Base-by-base conservation (phyloP, 2,888 invertebrate genomes). In the Dolichomitus sp. region DNA sequence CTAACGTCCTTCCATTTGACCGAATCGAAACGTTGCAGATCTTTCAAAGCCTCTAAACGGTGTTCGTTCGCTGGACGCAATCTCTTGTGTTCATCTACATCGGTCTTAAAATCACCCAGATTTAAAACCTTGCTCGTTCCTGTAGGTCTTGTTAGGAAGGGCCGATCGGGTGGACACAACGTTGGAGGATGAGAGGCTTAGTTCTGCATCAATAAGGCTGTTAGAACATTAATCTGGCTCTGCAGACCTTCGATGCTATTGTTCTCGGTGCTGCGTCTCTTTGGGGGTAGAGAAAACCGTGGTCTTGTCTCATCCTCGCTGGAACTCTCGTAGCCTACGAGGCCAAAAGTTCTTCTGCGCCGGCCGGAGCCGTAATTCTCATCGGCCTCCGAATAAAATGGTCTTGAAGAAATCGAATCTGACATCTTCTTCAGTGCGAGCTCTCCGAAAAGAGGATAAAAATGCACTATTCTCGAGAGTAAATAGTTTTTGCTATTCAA, bases 1-100 rank as follows among this genome's bases (percentile, higher is more conserved):
- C 84, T 68, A 0, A 85, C 84, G 27, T 85, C 82, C 42, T 84
- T 84, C 82, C 81, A 84, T 17, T 84, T 82, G 23, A 2, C 19
- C 1, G 75, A 52, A 4, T 50, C 52, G n/a, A 84, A 83, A 9
- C 78, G 69, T 66, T 85, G 81, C 48, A 86, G 63, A 2, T 66
- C 57, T 14, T 30, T 61, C 4, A 78, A 27, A 6, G 9, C 14
- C 0, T 68, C 63, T 14, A 80, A 48, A 17, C 75, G 75, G 23
- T 76, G 37, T 14, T 48, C 12, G n/a, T 33, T 23, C 12, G 75
- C 70, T 11, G 65, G 57, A 7, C 48, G 69, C 2, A 75, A 9
- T 17, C 19, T 33, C 17, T 66, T 83, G 4, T 19, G 76, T 14
- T 72, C 76, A 23, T 79, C 72, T 14, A 80, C 59, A 12, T 63